phyloP scores from a whole-genome alignment of 2,888 invertebrate genomes.

The Beris morrisii region DNA sequence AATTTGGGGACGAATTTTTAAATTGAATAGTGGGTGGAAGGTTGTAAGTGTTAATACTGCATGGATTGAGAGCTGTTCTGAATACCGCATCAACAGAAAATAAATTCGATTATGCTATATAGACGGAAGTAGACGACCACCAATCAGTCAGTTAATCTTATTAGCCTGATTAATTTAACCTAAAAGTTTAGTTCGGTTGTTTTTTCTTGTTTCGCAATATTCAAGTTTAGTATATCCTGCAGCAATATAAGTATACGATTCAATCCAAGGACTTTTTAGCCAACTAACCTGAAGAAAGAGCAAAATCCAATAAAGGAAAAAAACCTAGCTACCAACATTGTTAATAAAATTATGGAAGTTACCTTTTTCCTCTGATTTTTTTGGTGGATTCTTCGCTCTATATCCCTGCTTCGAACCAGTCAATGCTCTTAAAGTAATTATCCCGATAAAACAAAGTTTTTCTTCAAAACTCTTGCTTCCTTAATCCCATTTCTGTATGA shows the following conservation, averaged over 20 bases:
- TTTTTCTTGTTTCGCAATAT: not conserved
- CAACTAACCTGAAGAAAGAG: not conserved
- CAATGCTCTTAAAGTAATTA: constrained; percentile 10
- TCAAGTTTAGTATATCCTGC: not conserved
- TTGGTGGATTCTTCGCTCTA: not conserved
- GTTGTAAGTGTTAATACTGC: no score
- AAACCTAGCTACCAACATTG: constrained; percentile 15
- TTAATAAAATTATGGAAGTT: constrained; percentile 29
- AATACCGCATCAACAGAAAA: no score
- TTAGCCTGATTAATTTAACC: constrained; percentile 25
- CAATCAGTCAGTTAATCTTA: constrained; percentile 22
- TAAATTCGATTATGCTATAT: no score
- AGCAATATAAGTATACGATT: not conserved
- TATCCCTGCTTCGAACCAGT: not conserved
- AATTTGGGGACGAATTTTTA: no score
- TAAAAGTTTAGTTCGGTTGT: constrained; percentile 18
- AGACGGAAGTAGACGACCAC: no score
- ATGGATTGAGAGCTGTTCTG: no score
- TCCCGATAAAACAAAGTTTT: constrained; percentile 1
- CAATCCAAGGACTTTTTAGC: not conserved
- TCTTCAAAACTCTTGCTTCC: constrained; percentile 14
- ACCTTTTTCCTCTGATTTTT: not conserved
- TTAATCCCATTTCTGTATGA: not conserved
- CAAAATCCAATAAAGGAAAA: constrained; percentile 4
- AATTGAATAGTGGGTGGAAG: no score